These are phyloP conservation scores for Epizoanthus rinbou DNA, from an alignment of 92 coral and sea anemone genomes.

Conservation along the genomic window DNA sequence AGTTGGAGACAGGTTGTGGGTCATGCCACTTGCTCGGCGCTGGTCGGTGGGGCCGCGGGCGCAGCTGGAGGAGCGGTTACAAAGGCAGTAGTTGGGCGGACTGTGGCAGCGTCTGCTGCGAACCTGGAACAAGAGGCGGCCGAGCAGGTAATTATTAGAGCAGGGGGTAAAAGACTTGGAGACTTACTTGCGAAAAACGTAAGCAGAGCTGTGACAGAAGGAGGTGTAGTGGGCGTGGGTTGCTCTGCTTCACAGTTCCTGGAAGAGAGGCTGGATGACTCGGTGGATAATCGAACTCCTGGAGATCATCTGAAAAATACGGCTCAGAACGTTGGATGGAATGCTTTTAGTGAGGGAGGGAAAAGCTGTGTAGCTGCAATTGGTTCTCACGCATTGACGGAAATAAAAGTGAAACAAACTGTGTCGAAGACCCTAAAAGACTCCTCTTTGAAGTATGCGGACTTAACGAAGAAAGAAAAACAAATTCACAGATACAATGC, in stretches of 20 bases:
- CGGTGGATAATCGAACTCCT: constrained; percentile 51
- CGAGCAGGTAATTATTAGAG: constrained; percentile 18
- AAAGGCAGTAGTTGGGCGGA: constrained; percentile 10
- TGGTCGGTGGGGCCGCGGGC: constrained; percentile 36
- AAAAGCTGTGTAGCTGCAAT: neutral
- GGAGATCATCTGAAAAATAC: no score
- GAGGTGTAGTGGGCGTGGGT: constrained; percentile 19
- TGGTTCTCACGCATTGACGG: constrained; percentile 18
- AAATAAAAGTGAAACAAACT: neutral
- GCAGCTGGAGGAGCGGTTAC: constrained; percentile 46
- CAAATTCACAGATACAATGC: neutral
- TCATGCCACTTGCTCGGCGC: constrained; percentile 34
- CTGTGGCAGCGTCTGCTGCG: constrained; percentile 27
- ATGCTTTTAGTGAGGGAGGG: neutral
- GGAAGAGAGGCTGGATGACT: constrained; percentile 60
- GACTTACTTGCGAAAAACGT: constrained; percentile 9
- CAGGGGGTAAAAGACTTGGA: constrained; percentile 35
- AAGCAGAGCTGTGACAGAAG: constrained; percentile 34
- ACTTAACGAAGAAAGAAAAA: neutral
- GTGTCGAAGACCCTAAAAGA: neutral
- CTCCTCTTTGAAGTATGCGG: neutral
- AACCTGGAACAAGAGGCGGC: constrained; percentile 39
- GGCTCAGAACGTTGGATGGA: neutral
- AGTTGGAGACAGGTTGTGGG: constrained; percentile 40
- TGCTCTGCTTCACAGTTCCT: constrained; percentile 17